A percentile compares a stretch with the other conserved stretches of the same genome.
These are phyloP conservation scores for Augochlorella aurata DNA, from an alignment of 2,888 invertebrate species.

Conservation along the genomic window DNA sequence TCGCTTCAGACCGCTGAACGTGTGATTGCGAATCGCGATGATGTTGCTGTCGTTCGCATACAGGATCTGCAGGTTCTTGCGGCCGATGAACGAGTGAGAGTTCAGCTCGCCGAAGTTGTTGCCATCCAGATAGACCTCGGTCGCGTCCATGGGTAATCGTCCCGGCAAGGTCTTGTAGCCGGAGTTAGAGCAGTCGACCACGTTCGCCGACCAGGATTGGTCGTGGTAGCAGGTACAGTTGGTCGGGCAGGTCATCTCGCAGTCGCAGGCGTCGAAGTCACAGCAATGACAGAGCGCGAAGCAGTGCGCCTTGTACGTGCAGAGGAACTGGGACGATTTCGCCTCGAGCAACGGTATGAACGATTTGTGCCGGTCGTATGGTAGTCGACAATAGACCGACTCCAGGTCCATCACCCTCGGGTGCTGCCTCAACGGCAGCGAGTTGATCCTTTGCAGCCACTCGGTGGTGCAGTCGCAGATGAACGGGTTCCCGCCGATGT, in stretches of 20 bases:
- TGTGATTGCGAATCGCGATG: conserved; percentile 92
- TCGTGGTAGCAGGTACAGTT: conserved; percentile 98
- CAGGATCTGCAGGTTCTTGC: conserved; percentile 93
- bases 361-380: conserved; percentile 92
- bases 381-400: conserved; percentile 93
- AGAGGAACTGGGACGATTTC: conserved; percentile 94
- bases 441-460: conserved; percentile 96
- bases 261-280: conserved; percentile 98
- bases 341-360: conserved; percentile 94
- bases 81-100: conserved; percentile 94
- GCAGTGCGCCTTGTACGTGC: conserved; percentile 96
- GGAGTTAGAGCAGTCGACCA: conserved; percentile 93
- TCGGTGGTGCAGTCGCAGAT: conserved; percentile 97
- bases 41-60: conserved; percentile 95
- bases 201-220: conserved; percentile 95
- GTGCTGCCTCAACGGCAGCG: conserved; percentile 91
- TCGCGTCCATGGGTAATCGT: conserved; percentile 97
- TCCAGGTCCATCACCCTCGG: conserved; percentile 95
- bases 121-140: conserved; percentile 96
- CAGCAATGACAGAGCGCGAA: conserved; percentile 97
- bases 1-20: conserved; percentile 93
- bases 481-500: conserved; percentile 96
- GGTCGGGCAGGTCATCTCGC: conserved; percentile 97
- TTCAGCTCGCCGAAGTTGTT: conserved; percentile 94
- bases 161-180: conserved; percentile 92